These are phyloP conservation scores for Seriola quinqueradiata DNA, from an alignment of 2,113 vertebrate species.

Conservation along the genomic window DNA sequence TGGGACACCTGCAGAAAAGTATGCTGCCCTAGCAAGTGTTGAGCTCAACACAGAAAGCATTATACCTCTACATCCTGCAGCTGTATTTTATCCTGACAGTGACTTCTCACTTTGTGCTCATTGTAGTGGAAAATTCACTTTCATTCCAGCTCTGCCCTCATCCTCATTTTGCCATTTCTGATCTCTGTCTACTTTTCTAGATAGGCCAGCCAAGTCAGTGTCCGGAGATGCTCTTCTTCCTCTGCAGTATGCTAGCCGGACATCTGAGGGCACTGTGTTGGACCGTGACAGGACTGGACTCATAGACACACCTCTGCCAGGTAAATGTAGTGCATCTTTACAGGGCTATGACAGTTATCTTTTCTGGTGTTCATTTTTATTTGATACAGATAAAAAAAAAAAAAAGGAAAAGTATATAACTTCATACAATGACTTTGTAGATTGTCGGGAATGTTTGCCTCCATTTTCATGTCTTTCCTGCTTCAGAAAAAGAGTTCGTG, in stretches of 20 bases:
- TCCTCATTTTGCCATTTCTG: conserved; percentile 11
- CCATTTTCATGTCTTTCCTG: conserved; percentile 38
- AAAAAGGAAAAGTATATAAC: neutral
- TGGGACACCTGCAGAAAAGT: neutral
- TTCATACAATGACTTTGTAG: neutral
- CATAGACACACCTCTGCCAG: conserved; percentile 63
- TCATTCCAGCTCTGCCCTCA: conserved; percentile 12
- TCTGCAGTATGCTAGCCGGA: conserved; percentile 89
- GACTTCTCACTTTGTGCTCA: conserved; percentile 12
- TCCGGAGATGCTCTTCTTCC: conserved; percentile 89
- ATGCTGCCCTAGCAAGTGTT: neutral
- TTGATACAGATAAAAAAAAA: neutral
- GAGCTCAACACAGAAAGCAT: neutral
- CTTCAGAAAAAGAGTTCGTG: conserved; percentile 81
- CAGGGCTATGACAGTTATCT: neutral
- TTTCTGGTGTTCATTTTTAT: neutral
- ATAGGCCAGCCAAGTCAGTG: conserved; percentile 85
- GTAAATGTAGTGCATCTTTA: conserved; percentile 42
- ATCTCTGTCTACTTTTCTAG: conserved; percentile 71
- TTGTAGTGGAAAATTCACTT: conserved; percentile 22
- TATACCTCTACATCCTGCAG: conserved; percentile 10
- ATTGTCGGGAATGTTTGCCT: conserved; percentile 37
- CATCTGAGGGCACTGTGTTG: conserved; percentile 84
- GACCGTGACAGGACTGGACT: conserved; percentile 79
- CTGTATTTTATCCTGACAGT: conserved; percentile 13